Conservation (phyloP, 2,797 vertebrate species). For the Phrynocephalus forsythii region DNA sequence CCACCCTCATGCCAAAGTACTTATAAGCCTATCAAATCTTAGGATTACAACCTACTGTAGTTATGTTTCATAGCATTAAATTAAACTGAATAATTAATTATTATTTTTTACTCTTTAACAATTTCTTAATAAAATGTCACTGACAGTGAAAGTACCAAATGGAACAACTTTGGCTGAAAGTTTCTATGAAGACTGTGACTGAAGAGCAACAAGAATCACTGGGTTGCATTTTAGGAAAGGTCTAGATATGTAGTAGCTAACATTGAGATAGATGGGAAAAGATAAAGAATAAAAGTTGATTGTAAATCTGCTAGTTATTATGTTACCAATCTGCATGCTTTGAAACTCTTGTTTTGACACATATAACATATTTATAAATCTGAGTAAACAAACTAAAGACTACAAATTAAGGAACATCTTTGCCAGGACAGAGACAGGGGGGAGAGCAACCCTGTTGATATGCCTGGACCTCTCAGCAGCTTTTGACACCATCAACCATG, state of each 20-base stretch:
- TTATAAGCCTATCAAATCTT: not conserved
- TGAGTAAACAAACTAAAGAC: constrained; percentile 3
- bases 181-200: not conserved
- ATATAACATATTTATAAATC: not conserved
- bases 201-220: not conserved
- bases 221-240: not conserved
- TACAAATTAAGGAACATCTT: not conserved
- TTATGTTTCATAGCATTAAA: not conserved
- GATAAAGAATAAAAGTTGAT: not conserved
- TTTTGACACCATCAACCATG: too few relatives aligned
- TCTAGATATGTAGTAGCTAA: not conserved
- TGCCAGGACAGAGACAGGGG: too few relatives aligned
- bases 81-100: too few relatives aligned
- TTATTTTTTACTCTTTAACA: not conserved
- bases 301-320: not conserved
- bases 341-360: not conserved
- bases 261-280: not conserved
- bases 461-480: too few relatives aligned
- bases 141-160: not conserved
- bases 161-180: not conserved
- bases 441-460: too few relatives aligned
- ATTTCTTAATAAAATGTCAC: not conserved
- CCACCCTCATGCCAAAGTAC: not conserved
- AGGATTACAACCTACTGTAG: too few relatives aligned
- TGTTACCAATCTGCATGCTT: not conserved